Conservation (phyloP, 2,888 invertebrate species). For the Eueremaeus valkanovi region DNA sequence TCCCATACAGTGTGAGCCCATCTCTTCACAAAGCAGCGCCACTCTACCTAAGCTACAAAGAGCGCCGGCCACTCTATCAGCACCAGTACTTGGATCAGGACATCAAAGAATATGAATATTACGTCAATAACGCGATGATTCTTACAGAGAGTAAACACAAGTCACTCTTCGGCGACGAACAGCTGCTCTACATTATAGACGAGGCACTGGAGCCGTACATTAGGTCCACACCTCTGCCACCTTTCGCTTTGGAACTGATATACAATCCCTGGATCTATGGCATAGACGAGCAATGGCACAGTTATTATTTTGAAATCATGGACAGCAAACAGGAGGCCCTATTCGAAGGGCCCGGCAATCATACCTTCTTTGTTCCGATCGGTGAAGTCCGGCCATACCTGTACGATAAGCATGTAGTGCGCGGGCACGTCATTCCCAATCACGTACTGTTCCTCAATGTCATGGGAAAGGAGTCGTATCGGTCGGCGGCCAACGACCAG, state of each 20-base stretch:
- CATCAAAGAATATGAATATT: slow-evolving; percentile 54
- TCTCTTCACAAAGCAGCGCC: slow-evolving; percentile 43
- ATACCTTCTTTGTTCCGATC: slow-evolving; percentile 82
- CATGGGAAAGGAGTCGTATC: slow-evolving; percentile 57
- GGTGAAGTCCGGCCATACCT: slow-evolving; percentile 8
- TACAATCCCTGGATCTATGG: slow-evolving; percentile 13
- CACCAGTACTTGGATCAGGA: slow-evolving; percentile 21
- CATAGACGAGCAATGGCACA: not conserved
- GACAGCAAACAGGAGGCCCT: slow-evolving; percentile 24
- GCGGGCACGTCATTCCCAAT: slow-evolving; percentile 82
- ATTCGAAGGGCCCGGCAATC: slow-evolving; percentile 49
- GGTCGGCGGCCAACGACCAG: slow-evolving; percentile 73
- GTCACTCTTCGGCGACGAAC: slow-evolving; percentile 56
- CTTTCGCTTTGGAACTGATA: slow-evolving; percentile 34
- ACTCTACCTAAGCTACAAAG: slow-evolving; percentile 42
- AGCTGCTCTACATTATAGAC: slow-evolving; percentile 83
- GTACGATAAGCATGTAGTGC: slow-evolving; percentile 55
- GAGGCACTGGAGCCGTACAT: slow-evolving; percentile 73
- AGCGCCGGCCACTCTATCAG: slow-evolving; percentile 15
- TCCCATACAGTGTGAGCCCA: slow-evolving; percentile 43
- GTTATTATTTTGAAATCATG: not conserved
- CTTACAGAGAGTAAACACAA: slow-evolving; percentile 51
- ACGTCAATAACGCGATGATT: slow-evolving; percentile 79
- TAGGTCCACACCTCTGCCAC: slow-evolving; percentile 8
- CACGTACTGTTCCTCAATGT: slow-evolving; percentile 72